Evolutionary conservation across 2,888 invertebrate genomes (phyloP), one percentile per base, ranked within the genome.

Genomic region (Ochlodes sylvanus): DNA sequence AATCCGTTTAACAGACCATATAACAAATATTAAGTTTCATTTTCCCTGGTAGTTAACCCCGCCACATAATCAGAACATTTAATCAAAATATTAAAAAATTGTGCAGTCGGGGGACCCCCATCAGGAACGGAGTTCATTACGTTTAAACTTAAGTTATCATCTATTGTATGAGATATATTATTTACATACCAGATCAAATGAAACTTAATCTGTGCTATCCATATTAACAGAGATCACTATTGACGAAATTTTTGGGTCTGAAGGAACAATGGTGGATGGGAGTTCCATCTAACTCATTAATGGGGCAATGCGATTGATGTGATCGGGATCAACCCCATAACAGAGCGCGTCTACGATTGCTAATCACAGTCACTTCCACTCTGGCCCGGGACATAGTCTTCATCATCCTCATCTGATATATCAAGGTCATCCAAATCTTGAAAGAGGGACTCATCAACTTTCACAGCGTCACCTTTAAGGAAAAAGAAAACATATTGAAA

Each of bases 391-490:
- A 94, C 95, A 85, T 95, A 96, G 83, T 96, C 96, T 75, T 94
- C 78, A 60, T 78, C 77, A 12, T 94, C 94, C 57, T 96, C 96
- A 71, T 95, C 95, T 10, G 96, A 96, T 60, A 96, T 93, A 77
- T 97, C 97, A 63, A 97, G 90, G 82, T 97, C 97, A 74, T 97
- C 98, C 77, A 98, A 86, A 84, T 97, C 97, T 95, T 98, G 98
- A 85, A 98, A 99, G 17, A 99, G 89, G 19, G 98, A 97, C 87
- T 98, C 98, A 88, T 98, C 98, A 54, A 98, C 98, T 91, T 98
- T 98, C 44, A 98, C 97, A 74, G 95, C 94, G 87, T 96, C 97
- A 71, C 95, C 96, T 95, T 78, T 27, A 89, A 91, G 32, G 19
- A 44, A 61, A 34, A 61, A 34, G 10, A 57, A 15, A n/a, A n/a